phyloP scores from a whole-genome alignment of 1,140 invertebrate genomes.

The Cephus cinctus region DNA sequence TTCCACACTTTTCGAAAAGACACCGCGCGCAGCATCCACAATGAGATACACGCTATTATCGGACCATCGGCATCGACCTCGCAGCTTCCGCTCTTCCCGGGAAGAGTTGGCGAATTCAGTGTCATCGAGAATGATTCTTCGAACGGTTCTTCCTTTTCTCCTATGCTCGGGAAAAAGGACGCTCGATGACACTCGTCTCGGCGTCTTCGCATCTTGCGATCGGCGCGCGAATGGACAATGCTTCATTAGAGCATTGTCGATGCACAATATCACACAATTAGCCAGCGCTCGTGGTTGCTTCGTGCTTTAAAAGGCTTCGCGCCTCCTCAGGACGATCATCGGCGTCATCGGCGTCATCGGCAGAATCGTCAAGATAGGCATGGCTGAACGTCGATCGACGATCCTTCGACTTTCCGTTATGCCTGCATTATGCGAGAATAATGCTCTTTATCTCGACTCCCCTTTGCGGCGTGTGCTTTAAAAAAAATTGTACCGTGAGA shows the following conservation, averaged over 20 bases:
- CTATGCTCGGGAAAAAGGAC: neutral
- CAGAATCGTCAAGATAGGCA: too few relatives aligned
- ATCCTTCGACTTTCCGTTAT: conserved; percentile 39
- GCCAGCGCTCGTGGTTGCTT: conserved; percentile 34
- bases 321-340: conserved; percentile 1
- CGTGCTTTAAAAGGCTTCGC: conserved; percentile 38
- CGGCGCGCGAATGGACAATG: conserved; percentile 37
- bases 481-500: too few relatives aligned
- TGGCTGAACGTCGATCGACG: conserved; percentile 42
- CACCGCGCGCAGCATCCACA: too few relatives aligned
- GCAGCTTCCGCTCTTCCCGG: too few relatives aligned
- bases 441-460: conserved; percentile 39
- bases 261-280: conserved; percentile 54
- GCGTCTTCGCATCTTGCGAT: too few relatives aligned
- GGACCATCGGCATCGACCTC: too few relatives aligned
- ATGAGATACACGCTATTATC: too few relatives aligned
- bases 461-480: too few relatives aligned
- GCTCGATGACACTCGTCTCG: too few relatives aligned
- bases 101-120: too few relatives aligned
- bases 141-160: neutral
- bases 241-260: conserved; percentile 54
- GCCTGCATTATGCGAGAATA: conserved; percentile 41
- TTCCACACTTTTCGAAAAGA: too few relatives aligned
- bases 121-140: too few relatives aligned
- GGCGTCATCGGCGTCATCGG: conserved; percentile 18